These are phyloP conservation scores for Pontoporia blainvillei DNA, from an alignment of 2,113 vertebrate genomes.

Conservation along the genomic window DNA sequence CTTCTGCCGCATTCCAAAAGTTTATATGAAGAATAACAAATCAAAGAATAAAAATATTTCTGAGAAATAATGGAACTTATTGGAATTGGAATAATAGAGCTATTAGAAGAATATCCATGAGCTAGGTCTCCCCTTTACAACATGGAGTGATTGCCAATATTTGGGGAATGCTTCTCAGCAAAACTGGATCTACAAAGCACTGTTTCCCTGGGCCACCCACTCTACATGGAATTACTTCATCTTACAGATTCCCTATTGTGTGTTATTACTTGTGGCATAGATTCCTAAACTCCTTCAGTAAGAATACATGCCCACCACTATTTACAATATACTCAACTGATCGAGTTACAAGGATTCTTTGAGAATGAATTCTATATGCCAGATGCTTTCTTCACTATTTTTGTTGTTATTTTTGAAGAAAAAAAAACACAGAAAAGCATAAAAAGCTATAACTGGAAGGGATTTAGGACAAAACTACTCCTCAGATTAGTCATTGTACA, in stretches of 20 bases:
- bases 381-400: not conserved
- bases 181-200: not conserved
- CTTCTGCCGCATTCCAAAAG: not conserved
- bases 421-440: not conserved
- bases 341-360: not conserved
- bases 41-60: not conserved
- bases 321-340: not conserved
- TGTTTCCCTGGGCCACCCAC: not conserved
- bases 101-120: not conserved
- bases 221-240: not conserved
- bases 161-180: not conserved
- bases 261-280: not conserved
- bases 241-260: constrained; percentile 1
- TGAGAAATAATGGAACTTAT: not conserved
- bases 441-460: not conserved
- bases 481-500: not conserved
- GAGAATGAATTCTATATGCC: not conserved
- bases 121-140: not conserved
- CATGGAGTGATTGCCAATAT: not conserved
- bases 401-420: not conserved
- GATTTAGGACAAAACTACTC: not conserved
- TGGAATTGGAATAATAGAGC: not conserved
- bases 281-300: constrained; percentile 9
- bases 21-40: not conserved
- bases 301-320: not conserved